Evolutionary conservation across 2,888 invertebrate genomes (phyloP).

Genomic region (Ectemnius continuus): DNA sequence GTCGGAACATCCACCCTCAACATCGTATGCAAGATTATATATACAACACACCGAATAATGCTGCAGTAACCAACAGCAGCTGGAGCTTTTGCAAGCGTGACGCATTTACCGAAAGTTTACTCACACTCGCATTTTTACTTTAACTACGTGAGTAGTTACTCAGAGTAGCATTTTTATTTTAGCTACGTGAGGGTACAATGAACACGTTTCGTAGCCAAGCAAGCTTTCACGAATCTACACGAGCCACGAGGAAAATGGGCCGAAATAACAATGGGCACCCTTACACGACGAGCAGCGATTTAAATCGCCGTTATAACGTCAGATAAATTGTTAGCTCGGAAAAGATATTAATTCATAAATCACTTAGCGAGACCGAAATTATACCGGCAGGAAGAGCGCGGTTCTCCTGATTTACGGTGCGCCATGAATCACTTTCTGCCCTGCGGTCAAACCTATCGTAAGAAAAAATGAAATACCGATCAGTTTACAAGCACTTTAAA

Average conservation of each 20-base stretch:
- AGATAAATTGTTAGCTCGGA: slow-evolving; percentile 26
- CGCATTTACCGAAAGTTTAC: not conserved
- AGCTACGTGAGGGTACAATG: not conserved
- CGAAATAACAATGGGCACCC: not conserved
- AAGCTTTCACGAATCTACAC: not conserved
- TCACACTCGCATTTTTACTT: not conserved
- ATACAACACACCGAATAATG: not conserved
- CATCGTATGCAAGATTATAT: not conserved
- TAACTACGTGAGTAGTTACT: not conserved
- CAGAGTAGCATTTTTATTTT: not conserved
- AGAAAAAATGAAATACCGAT: slow-evolving; percentile 16
- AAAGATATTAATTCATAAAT: slow-evolving; percentile 56
- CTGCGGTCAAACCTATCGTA: slow-evolving; percentile 22
- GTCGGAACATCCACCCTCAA: not conserved
- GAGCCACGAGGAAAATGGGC: not conserved
- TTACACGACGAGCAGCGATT: not conserved
- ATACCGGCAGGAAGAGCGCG: slow-evolving; percentile 43
- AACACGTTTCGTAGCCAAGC: not conserved
- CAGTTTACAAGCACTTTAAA: slow-evolving; percentile 23
- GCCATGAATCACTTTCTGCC: slow-evolving; percentile 43
- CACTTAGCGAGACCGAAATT: slow-evolving; percentile 43
- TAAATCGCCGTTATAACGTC: slow-evolving; percentile 19
- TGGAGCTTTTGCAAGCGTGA: not conserved
- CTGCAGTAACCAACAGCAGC: not conserved
- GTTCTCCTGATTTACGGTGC: slow-evolving; percentile 47